Percentiles rank a stretch among this genome's conserved stretches.
These are phyloP conservation scores for Eristalinus sepulchralis DNA, from an alignment of 2,888 invertebrate species.

Conservation along the genomic window DNA sequence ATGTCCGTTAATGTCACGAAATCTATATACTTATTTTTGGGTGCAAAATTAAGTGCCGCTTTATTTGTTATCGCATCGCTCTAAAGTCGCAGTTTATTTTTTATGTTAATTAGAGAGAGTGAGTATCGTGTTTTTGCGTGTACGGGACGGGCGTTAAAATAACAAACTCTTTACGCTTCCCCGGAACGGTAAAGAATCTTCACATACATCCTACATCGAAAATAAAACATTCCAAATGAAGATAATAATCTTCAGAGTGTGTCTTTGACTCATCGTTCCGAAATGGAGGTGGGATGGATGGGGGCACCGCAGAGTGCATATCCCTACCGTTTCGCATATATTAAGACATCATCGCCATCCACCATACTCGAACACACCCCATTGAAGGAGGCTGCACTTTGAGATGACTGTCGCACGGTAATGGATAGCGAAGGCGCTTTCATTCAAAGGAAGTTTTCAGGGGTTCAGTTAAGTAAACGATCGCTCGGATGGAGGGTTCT, in stretches of 20 bases:
- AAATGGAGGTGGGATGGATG: constrained; percentile 3
- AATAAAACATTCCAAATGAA: constrained; percentile 10
- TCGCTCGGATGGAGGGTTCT: not conserved
- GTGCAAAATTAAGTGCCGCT: constrained; percentile 14
- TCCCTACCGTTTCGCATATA: constrained; percentile 55
- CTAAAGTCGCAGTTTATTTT: constrained; percentile 23
- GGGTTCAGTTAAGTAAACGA: constrained; percentile 33
- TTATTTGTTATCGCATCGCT: constrained; percentile 34
- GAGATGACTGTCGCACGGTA: not conserved
- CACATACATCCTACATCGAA: constrained; percentile 2
- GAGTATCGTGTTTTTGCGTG: not conserved
- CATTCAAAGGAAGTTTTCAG: constrained; percentile 50
- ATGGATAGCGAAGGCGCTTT: constrained; percentile 15
- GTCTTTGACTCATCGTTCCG: constrained; percentile 25
- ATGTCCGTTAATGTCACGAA: constrained; percentile 35
- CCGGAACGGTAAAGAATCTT: constrained; percentile 10
- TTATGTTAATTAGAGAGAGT: constrained; percentile 61
- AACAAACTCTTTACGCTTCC: not conserved
- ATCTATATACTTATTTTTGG: constrained; percentile 13
- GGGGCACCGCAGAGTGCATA: constrained; percentile 40
- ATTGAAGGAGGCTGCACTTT: not conserved
- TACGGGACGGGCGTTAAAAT: constrained; percentile 19
- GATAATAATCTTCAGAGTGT: constrained; percentile 50
- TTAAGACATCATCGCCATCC: constrained; percentile 48
- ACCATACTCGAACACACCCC: not conserved